Evolutionary conservation across 2,797 vertebrate species (phyloP).

Genomic region (Brachyalestes nurse): DNA sequence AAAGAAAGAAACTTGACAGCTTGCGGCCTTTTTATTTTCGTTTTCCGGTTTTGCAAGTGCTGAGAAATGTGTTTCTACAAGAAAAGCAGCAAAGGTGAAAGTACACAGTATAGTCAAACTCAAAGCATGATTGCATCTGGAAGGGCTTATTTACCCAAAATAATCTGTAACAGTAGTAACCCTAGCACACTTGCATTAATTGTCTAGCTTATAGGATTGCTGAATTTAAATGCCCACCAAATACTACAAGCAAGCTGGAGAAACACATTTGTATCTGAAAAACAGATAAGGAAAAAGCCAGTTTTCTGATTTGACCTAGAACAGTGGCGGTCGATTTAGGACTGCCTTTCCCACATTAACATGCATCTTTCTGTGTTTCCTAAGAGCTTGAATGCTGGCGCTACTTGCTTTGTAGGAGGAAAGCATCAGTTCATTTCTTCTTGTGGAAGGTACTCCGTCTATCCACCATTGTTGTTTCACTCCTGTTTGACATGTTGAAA

Average conservation of each 20-base stretch:
- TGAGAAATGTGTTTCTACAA: conserved; percentile 27
- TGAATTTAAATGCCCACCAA: not conserved
- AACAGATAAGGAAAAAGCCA: not conserved
- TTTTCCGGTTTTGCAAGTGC: conserved; percentile 8
- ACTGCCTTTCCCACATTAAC: not conserved
- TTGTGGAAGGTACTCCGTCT: not conserved
- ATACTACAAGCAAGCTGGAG: not conserved
- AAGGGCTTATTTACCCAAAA: conserved; percentile 30
- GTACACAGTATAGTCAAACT: not conserved
- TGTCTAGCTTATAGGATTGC: not conserved
- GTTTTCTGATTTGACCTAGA: not conserved
- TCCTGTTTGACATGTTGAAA: not conserved
- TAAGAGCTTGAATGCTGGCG: not conserved
- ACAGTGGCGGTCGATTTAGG: not conserved
- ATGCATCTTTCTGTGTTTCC: not conserved
- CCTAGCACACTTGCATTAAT: conserved; percentile 6
- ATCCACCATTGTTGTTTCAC: not conserved
- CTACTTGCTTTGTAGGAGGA: not conserved
- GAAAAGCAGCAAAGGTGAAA: conserved; percentile 19
- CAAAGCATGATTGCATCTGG: conserved; percentile 26
- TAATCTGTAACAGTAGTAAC: conserved; percentile 17
- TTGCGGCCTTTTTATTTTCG: not conserved
- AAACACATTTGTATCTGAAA: not conserved
- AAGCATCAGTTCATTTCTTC: not conserved
- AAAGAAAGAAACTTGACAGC: conserved; percentile 1